Base-by-base conservation (phyloP, 2,888 invertebrate species). In the Dorcus hopei region DNA sequence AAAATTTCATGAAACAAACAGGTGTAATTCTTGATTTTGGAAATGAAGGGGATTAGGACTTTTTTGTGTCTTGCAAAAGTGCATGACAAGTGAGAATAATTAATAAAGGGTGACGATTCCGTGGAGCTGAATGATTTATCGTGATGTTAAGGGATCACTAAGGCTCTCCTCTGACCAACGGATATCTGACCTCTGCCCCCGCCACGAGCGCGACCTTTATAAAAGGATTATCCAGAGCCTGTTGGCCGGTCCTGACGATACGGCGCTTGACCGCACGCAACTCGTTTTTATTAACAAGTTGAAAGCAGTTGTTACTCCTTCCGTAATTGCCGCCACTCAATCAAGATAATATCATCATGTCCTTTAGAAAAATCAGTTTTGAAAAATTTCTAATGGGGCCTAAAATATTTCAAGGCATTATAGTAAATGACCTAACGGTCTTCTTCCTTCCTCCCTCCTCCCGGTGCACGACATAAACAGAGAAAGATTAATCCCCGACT, bases 171-270 rank as follows among this genome's bases (percentile, higher is more conserved):
- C 26, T 70, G 70, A 69, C 70, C 71, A 71, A 61, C 71, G 72
- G 72, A 70, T 72, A 73, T 70, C 68, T 72, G 73, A 72, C 72
- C 72, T 71, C 67, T 69, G 72, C 70, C 70, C 73, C 67, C 66
- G 68, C 69, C 72, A 72, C 72, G 71, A 71, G 72, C 65, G 71
- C 59, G 66, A 70, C 71, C 71, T 70, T 71, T 72, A 71, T 72
- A 71, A 72, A 71, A 69, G 73, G 73, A 73, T 72, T 72, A 71
- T 68, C 65, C 63, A 66, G 19, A 19, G 59, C 64, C 57, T 62
- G 57, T 60, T 59, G 57, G 55, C 60, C 52, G 57, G 60, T 62
- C 60, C 60, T 57, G 49, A 51, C 58, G 26, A 33, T 14, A 42
- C 14, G 16, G 42, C 16, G 42, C 14, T 42, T 16, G 14, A 42